phyloP scores from a whole-genome alignment of 1,140 invertebrate species.

The Nylanderia fulva region DNA sequence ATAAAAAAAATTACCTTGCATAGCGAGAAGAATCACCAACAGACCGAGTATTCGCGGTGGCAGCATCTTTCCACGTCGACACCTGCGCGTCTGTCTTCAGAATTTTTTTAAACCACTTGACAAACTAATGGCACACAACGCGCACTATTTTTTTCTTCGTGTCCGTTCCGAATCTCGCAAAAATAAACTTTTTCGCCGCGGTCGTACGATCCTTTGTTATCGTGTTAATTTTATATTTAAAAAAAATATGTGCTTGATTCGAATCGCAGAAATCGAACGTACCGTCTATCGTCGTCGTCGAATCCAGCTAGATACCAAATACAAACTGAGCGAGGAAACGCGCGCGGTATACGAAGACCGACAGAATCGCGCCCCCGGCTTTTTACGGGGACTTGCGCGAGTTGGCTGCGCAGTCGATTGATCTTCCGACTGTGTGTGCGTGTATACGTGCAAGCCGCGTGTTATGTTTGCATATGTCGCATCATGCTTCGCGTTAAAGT shows the following conservation, averaged over 20 bases:
- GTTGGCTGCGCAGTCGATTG: constrained; percentile 72
- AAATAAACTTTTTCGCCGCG: not conserved
- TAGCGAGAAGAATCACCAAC: constrained; percentile 63
- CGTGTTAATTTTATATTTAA: not conserved
- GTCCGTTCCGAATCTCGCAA: not conserved
- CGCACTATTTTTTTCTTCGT: constrained; percentile 29
- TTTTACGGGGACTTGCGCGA: constrained; percentile 82
- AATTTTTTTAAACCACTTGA: constrained; percentile 56
- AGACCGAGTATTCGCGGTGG: constrained; percentile 63
- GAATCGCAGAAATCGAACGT: constrained; percentile 30
- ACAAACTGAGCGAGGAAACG: constrained; percentile 78
- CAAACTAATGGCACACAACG: constrained; percentile 67
- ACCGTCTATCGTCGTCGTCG: not conserved
- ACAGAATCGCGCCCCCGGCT: constrained; percentile 81
- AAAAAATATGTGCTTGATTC: not conserved
- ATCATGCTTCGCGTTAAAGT: not conserved
- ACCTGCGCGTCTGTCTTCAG: not conserved
- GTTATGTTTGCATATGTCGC: not conserved
- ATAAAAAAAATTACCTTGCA: constrained; percentile 52
- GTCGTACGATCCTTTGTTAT: not conserved
- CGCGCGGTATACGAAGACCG: constrained; percentile 78
- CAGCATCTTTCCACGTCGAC: constrained; percentile 51
- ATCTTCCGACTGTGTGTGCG: not conserved
- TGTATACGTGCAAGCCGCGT: not conserved
- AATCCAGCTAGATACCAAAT: constrained; percentile 73